A percentile compares a stretch with the other conserved stretches of the same genome.
These are phyloP conservation scores for Pomatostomus ruficeps DNA, from an alignment of 2,113 vertebrate species.

Conservation along the genomic window DNA sequence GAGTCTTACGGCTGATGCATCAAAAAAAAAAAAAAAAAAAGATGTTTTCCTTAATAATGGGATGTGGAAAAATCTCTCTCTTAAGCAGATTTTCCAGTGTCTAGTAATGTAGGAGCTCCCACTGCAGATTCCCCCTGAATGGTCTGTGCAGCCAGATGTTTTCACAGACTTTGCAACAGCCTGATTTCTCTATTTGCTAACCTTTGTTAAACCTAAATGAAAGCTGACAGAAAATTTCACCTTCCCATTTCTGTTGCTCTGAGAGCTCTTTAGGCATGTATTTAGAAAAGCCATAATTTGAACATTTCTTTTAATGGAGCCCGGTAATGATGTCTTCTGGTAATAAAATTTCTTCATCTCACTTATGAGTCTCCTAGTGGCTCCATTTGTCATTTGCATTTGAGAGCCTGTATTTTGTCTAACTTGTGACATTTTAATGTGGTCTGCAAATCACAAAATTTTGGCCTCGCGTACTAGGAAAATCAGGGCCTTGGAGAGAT, in stretches of 20 bases:
- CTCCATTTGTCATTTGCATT: not conserved
- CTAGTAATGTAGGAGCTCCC: not conserved
- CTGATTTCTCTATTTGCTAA: not conserved
- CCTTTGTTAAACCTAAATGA: not conserved
- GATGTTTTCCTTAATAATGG: not conserved
- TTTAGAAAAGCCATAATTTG: not conserved
- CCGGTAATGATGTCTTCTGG: fast-evolving
- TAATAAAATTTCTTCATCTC: not conserved
- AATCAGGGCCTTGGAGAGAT: not conserved
- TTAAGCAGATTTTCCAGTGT: not conserved
- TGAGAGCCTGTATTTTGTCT: not conserved
- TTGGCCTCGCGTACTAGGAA: not conserved
- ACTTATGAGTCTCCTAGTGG: not conserved
- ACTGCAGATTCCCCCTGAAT: not conserved
- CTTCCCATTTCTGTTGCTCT: not conserved
- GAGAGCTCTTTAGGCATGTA: not conserved
- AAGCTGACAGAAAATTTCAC: not conserved
- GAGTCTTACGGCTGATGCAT: not conserved
- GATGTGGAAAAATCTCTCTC: not conserved
- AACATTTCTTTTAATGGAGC: not conserved
- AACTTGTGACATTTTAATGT: not conserved
- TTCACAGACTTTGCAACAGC: not conserved
- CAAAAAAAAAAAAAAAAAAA: not conserved
- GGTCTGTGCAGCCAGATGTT: not conserved
- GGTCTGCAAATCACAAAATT: not conserved